Evolutionary conservation across 2,797 vertebrate species (phyloP).

Genomic region (Molothrus aeneus): DNA sequence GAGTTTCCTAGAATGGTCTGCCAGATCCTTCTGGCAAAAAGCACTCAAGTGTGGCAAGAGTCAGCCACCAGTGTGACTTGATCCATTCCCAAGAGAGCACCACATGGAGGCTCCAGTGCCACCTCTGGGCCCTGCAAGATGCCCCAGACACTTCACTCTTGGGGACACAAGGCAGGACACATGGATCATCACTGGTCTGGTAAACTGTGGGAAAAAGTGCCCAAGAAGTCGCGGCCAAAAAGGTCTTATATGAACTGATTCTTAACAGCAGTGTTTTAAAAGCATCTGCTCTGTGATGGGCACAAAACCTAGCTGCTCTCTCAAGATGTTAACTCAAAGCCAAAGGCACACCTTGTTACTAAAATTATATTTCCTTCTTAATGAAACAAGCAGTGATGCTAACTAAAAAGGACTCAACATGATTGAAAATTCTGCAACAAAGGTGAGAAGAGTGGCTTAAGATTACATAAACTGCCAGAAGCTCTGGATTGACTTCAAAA

Average conservation of each 20-base stretch:
- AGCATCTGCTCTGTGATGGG: neutral
- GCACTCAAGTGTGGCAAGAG: neutral
- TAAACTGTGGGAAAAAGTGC: neutral
- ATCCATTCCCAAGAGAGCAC: neutral
- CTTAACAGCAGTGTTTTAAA: neutral
- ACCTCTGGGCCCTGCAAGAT: neutral
- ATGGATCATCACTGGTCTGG: fast-evolving
- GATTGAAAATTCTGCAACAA: slow-evolving; percentile 36
- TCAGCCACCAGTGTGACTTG: neutral
- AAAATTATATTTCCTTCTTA: neutral
- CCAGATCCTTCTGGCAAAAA: neutral
- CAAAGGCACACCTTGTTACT: neutral
- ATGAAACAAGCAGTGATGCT: neutral
- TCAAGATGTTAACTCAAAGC: neutral
- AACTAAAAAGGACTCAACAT: neutral
- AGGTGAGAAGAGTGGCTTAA: slow-evolving; percentile 10
- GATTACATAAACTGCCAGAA: slow-evolving; percentile 44
- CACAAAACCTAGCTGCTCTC: neutral
- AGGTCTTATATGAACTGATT: neutral
- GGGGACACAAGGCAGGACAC: neutral
- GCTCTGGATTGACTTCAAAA: slow-evolving; percentile 49
- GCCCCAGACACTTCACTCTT: neutral
- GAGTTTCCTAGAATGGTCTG: neutral
- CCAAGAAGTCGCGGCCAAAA: neutral
- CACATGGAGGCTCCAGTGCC: neutral